Evolutionary conservation across 2,888 invertebrate species (phyloP), one percentile per base, ranked within the genome.

Genomic region (Latheticus oryzae): DNA sequence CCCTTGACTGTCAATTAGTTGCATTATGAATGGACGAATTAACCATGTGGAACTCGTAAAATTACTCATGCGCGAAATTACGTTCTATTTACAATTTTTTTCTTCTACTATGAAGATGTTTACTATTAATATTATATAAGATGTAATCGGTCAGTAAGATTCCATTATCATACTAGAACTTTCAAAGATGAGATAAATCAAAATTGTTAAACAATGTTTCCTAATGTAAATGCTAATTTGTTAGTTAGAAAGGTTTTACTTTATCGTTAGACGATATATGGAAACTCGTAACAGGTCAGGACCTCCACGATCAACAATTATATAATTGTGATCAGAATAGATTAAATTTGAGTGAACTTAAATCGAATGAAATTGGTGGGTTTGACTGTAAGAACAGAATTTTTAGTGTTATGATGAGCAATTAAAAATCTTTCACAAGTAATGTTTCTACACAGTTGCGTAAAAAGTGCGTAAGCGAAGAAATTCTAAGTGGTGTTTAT

Each of bases 1-100:
- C 24, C 51, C 40, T 51, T 51, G 51, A 51, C 51, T 21, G 33
- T 9, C 8, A 23, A 47, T 28, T 43, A 43, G 16, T 28, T 12
- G 28, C 8, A 4, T 13, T 3, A 32, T 45, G 11, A 45, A 45
- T 32, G 32, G 17, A 11, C 7, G 17, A 19, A 3, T 30, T 30
- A 28, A 30, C 30, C 30, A 30, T 17, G 12, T 15, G 38, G 21
- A 40, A 40, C 38, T 21, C 15, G 38, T 35, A 9, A 4, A 35
- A 19, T 35, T 40, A 40, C 38, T 40, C 21, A 12, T 11, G 43
- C 28, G 17, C 12, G 28, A 45, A 30, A 45, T 45, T 17, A 11
- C 7, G n/a, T 8, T 7, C 17, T 12, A 12, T n/a, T 2, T 11
- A 3, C 32, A 32, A 2, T 12, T 32, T 11, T 35, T 11, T 40